Conservation (phyloP, 2,888 invertebrate genomes). For the Lasioglossum lativentre region DNA sequence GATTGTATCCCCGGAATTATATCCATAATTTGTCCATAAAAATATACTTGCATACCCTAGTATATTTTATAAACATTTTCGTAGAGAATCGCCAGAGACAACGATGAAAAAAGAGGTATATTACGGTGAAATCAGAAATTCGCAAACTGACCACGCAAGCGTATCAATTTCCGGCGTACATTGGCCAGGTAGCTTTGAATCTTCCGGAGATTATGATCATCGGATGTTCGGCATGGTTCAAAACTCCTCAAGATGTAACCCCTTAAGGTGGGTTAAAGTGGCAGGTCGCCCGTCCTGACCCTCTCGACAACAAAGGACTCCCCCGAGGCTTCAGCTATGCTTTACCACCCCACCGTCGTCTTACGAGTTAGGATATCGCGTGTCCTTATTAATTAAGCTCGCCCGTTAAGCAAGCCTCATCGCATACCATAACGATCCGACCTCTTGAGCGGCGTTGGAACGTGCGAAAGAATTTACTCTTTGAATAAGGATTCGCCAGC, state of each 20-base stretch:
- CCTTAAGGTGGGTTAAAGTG: constrained; percentile 82
- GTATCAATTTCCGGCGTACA: constrained; percentile 37
- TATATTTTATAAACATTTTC: background rate
- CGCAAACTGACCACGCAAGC: constrained; percentile 31
- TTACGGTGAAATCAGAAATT: background rate
- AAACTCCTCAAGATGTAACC: constrained; percentile 76
- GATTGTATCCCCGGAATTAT: too few relatives aligned
- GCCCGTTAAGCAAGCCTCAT: constrained; percentile 80
- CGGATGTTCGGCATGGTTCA: constrained; percentile 55
- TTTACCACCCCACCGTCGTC: constrained; percentile 76
- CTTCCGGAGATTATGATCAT: constrained; percentile 53
- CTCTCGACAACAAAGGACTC: constrained; percentile 84
- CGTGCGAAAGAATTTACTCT: constrained; percentile 71
- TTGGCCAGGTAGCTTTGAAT: constrained; percentile 27
- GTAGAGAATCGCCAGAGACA: too few relatives aligned
- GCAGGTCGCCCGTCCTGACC: constrained; percentile 79
- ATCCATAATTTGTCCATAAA: too few relatives aligned
- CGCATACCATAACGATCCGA: constrained; percentile 83
- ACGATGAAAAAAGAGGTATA: background rate
- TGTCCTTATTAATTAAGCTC: constrained; percentile 85
- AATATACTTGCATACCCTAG: too few relatives aligned
- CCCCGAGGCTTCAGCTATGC: constrained; percentile 79
- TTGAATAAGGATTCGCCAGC: constrained; percentile 44
- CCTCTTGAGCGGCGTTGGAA: constrained; percentile 60
- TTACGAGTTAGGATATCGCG: constrained; percentile 83